Evolutionary conservation across 2,888 invertebrate species (phyloP).

Genomic region (Thelaira solivaga): DNA sequence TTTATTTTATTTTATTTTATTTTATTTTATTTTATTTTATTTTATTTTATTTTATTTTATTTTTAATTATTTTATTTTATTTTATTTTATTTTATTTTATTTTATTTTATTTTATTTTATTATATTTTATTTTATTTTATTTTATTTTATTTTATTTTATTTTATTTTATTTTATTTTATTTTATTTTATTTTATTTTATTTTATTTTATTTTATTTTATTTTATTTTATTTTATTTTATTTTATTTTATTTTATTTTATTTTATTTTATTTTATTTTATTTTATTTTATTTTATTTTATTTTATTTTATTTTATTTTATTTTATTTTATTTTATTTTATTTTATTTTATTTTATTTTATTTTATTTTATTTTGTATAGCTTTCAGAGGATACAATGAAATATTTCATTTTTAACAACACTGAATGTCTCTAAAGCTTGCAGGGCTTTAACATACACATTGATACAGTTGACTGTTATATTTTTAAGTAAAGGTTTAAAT

Average conservation of each 20-base stretch:
- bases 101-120: not conserved
- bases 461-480: too few relatives aligned
- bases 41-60: too few relatives aligned
- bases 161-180: conserved; percentile 10
- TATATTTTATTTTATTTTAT: not conserved
- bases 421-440: too few relatives aligned
- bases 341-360: conserved; percentile 10
- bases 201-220: conserved; percentile 21
- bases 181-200: conserved; percentile 11
- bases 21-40: too few relatives aligned
- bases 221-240: conserved; percentile 10
- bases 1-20: too few relatives aligned
- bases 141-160: conserved; percentile 15
- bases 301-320: conserved; percentile 11
- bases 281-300: conserved; percentile 10
- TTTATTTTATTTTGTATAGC: too few relatives aligned
- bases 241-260: conserved; percentile 11
- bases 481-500: too few relatives aligned
- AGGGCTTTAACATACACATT: too few relatives aligned
- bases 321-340: conserved; percentile 21
- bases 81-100: too few relatives aligned
- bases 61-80: too few relatives aligned
- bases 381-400: too few relatives aligned
- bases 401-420: too few relatives aligned
- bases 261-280: conserved; percentile 21